Base-by-base conservation (phyloP, 1,140 invertebrate species). In the Bombus ignitus region DNA sequence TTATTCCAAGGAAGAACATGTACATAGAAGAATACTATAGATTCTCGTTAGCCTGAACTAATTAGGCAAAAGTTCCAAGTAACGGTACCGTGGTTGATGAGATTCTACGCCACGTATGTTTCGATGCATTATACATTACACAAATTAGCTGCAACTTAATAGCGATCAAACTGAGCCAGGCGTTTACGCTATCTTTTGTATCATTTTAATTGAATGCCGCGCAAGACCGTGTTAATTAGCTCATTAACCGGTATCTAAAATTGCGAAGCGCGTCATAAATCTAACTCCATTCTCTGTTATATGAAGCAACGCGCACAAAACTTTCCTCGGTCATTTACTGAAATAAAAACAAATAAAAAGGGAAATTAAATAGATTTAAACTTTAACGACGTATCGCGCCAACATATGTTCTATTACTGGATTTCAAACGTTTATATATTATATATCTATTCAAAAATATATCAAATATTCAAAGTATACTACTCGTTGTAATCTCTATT, bases 11-110 rank as follows among this genome's bases (percentile, higher is more conserved):
- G n/a, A 70, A 39, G 25, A 37, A 6, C 35, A n/a, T 2, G 42
- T 15, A 78, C 39, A 25, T 35, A 22, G 13, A 81, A 72, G 37
- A 81, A 73, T 28, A 18, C 28, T 47, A 15, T 10, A 5, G 32
- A 35, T 32, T n/a, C 79, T 81, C 79, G 79, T 81, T 81, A 73
- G 53, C 35, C 3, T 5, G 42, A 37, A 59, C 68, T 72, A 81
- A 72, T 81, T 73, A 59, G 47, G 79, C 47, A 70, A 35, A 72
- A 73, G 47, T 79, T 72, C n/a, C 57, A 81, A 62, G 70, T 73
- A 72, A 35, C 47, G 47, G 62, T 22, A 68, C 32, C 42, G 8
- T 68, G 25, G n/a, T 35, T 42, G 77, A 79, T 79, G n/a, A 79
- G 59, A 39, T 78, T 68, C 77, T 47, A 28, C 62, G n/a, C 42